Conservation (phyloP, 2,888 invertebrate genomes). For the Chalcis sispes region DNA sequence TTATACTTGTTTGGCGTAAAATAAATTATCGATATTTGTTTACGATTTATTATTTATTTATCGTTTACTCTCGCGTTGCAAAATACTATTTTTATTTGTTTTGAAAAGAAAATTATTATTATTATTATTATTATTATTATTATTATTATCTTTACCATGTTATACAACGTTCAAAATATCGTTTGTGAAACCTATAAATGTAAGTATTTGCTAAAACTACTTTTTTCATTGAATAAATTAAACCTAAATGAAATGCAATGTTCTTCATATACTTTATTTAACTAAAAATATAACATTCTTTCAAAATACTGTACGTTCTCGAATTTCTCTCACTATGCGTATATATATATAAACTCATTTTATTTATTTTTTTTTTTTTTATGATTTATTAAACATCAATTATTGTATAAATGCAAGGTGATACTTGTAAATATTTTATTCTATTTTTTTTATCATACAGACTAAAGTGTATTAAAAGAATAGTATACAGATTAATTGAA, state of each 20-base stretch:
- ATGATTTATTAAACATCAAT: conserved; percentile 31
- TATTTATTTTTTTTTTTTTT: too few species aligned
- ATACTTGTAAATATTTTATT: conserved; percentile 8
- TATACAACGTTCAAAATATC: too few species aligned
- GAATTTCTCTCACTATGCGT: neutral
- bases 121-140: neutral
- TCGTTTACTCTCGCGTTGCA: conserved; percentile 4
- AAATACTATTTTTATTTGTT: conserved; percentile 8
- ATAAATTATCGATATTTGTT: neutral
- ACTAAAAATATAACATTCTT: conserved; percentile 19
- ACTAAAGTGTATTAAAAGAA: conserved; percentile 27
- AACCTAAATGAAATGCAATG: neutral
- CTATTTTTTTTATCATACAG: conserved; percentile 27
- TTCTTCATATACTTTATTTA: conserved; percentile 6
- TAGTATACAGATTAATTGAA: conserved; percentile 19
- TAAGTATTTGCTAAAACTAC: neutral
- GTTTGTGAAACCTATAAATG: conserved; percentile 14
- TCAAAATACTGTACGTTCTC: conserved; percentile 5
- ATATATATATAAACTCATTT: conserved; percentile 28
- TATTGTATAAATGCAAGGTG: conserved; percentile 33
- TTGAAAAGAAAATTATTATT: conserved; percentile 3
- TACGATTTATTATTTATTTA: conserved; percentile 1
- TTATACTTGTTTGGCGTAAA: neutral
- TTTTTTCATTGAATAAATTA: neutral
- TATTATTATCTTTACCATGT: neutral